Conservation (phyloP, 2,888 invertebrate genomes). For the Seira musarum region DNA sequence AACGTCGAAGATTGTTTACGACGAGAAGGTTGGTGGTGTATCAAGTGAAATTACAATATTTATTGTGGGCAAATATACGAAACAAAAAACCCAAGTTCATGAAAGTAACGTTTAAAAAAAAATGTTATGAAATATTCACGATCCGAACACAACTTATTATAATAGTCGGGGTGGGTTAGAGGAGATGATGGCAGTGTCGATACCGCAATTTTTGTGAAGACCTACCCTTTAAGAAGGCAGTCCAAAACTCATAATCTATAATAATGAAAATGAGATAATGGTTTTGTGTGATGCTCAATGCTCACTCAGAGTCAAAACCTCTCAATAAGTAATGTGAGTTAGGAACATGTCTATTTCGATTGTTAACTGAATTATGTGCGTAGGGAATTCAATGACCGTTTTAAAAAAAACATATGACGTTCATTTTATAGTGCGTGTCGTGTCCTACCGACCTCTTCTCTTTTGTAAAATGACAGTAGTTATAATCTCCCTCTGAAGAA, state of each 20-base stretch:
- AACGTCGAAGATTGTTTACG: conserved; percentile 34
- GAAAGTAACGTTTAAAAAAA: conserved; percentile 10
- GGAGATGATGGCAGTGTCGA: too few species aligned
- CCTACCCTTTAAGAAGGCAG: too few species aligned
- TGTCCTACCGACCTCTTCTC: conserved; percentile 5
- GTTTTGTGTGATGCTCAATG: too few species aligned
- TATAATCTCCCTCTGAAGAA: conserved; percentile 14
- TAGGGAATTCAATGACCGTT: background rate
- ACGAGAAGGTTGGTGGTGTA: conserved; percentile 36
- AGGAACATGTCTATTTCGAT: background rate
- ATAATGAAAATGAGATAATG: background rate
- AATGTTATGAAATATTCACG: background rate
- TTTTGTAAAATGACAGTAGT: background rate
- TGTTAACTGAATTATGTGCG: background rate
- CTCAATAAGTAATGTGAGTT: too few species aligned
- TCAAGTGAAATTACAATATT: too few species aligned
- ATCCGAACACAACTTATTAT: too few species aligned
- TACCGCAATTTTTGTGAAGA: too few species aligned
- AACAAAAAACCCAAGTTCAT: too few species aligned
- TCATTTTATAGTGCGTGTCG: background rate
- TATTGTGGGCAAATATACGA: too few species aligned
- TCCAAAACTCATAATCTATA: background rate
- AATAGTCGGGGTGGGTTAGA: too few species aligned
- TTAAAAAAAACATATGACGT: conserved; percentile 9
- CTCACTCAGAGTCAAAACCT: too few species aligned